phyloP scores from a whole-genome alignment of 2,113 vertebrate genomes.

The Heloderma charlesbogerti region DNA sequence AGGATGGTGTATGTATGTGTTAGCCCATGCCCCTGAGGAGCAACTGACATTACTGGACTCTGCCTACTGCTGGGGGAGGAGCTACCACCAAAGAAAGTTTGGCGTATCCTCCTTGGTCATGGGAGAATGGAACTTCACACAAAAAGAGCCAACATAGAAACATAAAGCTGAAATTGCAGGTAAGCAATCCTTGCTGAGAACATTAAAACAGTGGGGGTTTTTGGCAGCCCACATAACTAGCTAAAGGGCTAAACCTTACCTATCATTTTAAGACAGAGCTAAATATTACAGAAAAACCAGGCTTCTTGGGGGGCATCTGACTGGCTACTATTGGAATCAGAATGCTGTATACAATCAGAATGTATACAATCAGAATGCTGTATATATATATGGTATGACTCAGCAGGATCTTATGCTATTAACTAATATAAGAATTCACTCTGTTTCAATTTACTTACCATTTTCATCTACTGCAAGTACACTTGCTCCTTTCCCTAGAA shows the following conservation, averaged over 20 bases:
- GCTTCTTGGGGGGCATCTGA: not conserved
- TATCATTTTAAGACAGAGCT: not conserved
- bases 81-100: no score
- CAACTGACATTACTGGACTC: no score
- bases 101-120: no score
- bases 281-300: not conserved
- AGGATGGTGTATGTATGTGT: no score
- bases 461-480: constrained; percentile 99
- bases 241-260: not conserved
- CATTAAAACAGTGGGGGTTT: not conserved
- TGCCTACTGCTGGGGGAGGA: no score
- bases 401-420: not conserved
- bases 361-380: not conserved
- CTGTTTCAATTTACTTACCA: constrained; percentile 80
- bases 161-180: not conserved
- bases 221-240: not conserved
- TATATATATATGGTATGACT: no score
- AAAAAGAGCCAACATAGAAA: not conserved
- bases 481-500: constrained; percentile 96
- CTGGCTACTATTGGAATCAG: not conserved
- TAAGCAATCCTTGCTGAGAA: not conserved
- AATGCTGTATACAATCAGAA: no score
- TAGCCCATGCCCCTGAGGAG: no score
- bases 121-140: not conserved
- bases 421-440: constrained; percentile 25